Conservation (phyloP, 1,140 invertebrate species). For the Bombus sylvicola region DNA sequence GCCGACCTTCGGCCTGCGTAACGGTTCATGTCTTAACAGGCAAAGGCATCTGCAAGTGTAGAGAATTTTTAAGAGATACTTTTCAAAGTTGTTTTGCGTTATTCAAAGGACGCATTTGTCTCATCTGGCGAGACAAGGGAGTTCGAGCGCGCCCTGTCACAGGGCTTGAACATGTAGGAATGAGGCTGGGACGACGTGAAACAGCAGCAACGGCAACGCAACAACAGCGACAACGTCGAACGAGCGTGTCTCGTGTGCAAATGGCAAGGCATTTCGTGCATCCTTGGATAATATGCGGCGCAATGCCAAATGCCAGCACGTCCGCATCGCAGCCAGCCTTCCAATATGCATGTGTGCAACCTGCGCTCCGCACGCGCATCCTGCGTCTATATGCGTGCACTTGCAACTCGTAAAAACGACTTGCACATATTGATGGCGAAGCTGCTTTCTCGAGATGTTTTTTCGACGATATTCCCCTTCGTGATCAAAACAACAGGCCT, state of each 20-base stretch:
- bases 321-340: conserved; percentile 56
- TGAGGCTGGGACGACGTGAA: conserved; percentile 48
- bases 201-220: conserved; percentile 41
- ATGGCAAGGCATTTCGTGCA: conserved; percentile 76
- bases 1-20: no score
- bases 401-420: conserved; percentile 50
- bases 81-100: background rate
- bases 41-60: background rate
- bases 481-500: background rate
- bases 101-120: conserved; percentile 18
- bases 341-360: conserved; percentile 63
- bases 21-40: background rate
- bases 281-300: conserved; percentile 80
- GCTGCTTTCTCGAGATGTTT: background rate
- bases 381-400: conserved; percentile 40
- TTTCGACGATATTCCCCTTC: background rate
- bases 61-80: background rate
- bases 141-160: conserved; percentile 44
- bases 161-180: conserved; percentile 61
- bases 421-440: conserved; percentile 16
- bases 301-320: conserved; percentile 81
- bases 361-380: conserved; percentile 52
- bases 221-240: conserved; percentile 57
- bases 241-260: conserved; percentile 75
- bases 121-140: background rate